Percentiles rank a stretch among this genome's conserved stretches.
Conservation (phyloP, 1,140 invertebrate genomes). For the Penaeus chinensis region DNA sequence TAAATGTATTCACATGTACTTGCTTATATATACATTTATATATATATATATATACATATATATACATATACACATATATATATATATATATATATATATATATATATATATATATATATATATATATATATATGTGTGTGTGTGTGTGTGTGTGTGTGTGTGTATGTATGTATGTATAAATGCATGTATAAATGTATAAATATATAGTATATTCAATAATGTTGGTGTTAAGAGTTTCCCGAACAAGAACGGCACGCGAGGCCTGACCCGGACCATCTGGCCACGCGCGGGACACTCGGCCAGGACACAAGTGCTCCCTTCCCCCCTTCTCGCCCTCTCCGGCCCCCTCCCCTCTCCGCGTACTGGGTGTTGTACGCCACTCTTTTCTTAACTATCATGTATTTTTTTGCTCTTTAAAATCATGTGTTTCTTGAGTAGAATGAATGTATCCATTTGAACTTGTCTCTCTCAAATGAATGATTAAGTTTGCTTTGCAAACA, state of each 20-base stretch:
- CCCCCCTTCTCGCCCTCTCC: neutral
- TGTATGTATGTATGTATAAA: neutral
- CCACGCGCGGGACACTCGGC: too few relatives aligned
- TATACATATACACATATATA: conserved; percentile 3
- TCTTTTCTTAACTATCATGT: neutral
- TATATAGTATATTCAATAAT: neutral
- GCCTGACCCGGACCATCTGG: too few relatives aligned
- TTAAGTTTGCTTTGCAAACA: too few relatives aligned
- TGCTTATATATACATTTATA: too few relatives aligned
- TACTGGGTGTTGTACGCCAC: neutral
- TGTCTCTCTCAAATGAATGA: too few relatives aligned
- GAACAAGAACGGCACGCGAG: too few relatives aligned
- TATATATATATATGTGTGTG: conserved; percentile 1
- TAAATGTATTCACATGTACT: neutral
- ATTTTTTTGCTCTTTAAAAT: neutral
- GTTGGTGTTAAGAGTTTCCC: neutral
- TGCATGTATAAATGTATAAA: neutral
- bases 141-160: neutral
- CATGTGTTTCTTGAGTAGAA: neutral
- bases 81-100: too few relatives aligned
- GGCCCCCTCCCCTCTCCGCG: neutral
- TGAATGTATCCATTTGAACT: too few relatives aligned
- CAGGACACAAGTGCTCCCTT: neutral
- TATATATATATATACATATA: neutral
- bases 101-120: conserved; percentile 29